Base-by-base conservation (phyloP, 2,113 vertebrate species). In the Accipiter cooperii region DNA sequence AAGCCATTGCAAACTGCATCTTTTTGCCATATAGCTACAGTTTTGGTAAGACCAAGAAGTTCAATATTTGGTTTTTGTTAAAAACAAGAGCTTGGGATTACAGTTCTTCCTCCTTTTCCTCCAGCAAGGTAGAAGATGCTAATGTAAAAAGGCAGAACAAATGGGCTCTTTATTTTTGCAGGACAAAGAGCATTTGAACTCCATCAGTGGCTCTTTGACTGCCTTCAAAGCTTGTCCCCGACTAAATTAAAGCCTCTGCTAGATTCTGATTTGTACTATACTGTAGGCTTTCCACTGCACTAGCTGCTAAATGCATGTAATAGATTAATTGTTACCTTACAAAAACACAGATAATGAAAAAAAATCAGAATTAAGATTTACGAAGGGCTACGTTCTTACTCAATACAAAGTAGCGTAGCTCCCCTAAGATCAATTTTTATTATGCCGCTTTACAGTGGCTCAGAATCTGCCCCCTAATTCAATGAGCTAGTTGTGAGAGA, bases 141-240 rank as follows among this genome's bases (percentile, higher is more conserved):
- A 91, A 96, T 83, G 66, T 15, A 91, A 90, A 87, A 94, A 89
- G 83, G 78, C 89, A 95, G 84, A 93, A 94, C 77, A 96, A 97
- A 91, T n/a, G 5, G 81, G 77, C 63, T 97, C 69, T 96, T 93
- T 69, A 87, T 96, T 95, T 96, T 87, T 70, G 63, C 84, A 83
- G 87, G 89, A 97, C 93, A 96, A 96, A 94, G 89, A 96, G 84
- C 94, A 87, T 96, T 97, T 96, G 84, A 95, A 95, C 84, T 91
- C 81, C 79, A 91, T 96, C 96, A 96, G 84, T 84, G 66, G 74
- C 78, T 95, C 95, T 97, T 94, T 96, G 93, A 97, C 87, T 96
- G 90, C 93, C 90, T 95, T 96, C 95, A 88, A 86, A 93, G 92
- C 93, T 95, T 93, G 87, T 70, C 88, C 94, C 90, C 86, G 85